Conservation (phyloP, 2,113 vertebrate species). For the Myotis yumanensis region DNA sequence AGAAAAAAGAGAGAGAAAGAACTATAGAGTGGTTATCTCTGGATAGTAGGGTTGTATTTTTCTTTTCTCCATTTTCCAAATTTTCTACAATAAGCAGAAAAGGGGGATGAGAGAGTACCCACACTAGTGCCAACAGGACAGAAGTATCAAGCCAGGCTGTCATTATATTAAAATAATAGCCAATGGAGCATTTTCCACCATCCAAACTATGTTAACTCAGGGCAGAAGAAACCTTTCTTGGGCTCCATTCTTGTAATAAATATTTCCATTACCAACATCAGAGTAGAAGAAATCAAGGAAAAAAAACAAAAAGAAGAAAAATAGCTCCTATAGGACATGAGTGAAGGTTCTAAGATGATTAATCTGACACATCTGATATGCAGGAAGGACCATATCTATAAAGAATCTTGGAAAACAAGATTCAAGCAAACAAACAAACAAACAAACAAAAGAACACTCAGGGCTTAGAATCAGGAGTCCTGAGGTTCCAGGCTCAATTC, state of each 20-base stretch:
- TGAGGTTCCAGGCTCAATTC: background rate
- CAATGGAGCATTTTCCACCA: background rate
- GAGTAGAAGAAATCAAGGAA: background rate
- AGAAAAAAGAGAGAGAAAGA: background rate
- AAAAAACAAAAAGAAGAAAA: background rate
- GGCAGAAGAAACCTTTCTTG: background rate
- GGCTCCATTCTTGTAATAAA: background rate
- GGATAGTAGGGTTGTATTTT: background rate
- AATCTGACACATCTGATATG: background rate
- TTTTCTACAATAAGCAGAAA: slow-evolving; percentile 6
- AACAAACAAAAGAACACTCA: background rate
- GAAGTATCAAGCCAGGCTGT: background rate
- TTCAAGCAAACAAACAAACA: background rate
- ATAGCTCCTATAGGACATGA: background rate
- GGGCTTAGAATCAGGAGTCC: background rate
- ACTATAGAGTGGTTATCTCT: background rate
- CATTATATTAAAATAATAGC: background rate
- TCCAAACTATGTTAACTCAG: background rate
- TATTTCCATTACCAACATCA: background rate
- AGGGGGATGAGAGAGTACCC: background rate
- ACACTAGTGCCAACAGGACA: background rate
- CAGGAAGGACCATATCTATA: background rate
- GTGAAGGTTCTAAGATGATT: background rate
- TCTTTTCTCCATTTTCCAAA: background rate
- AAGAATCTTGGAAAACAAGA: slow-evolving; percentile 9